A percentile compares a stretch with the other conserved stretches of the same genome.
Evolutionary conservation across 92 coral and sea anemone genomes (phyloP).

Genomic region (Chrysogorgia sp.): DNA sequence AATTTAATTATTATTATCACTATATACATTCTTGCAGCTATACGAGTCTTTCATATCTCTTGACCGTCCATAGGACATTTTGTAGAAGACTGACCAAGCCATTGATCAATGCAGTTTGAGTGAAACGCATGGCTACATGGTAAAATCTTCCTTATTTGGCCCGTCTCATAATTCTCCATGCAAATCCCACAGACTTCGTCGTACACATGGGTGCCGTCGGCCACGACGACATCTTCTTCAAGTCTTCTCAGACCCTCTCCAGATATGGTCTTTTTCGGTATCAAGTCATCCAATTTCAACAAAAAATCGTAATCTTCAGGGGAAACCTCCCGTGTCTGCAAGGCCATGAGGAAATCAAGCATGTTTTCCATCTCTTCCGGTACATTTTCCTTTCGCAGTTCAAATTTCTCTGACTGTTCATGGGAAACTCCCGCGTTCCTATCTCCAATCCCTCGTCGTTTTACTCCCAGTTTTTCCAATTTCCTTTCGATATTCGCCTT

Average conservation of each 20-base stretch:
- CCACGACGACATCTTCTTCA: slow-evolving; percentile 53
- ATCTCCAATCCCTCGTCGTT: not conserved
- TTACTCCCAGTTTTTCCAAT: slow-evolving; percentile 18
- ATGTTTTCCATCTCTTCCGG: slow-evolving; percentile 27
- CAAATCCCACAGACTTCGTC: slow-evolving; percentile 77
- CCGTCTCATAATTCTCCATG: slow-evolving; percentile 76
- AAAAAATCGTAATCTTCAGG: slow-evolving; percentile 92
- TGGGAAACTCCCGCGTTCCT: not conserved
- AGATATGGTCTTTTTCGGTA: slow-evolving; percentile 75
- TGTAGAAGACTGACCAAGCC: slow-evolving; percentile 76
- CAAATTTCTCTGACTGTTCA: slow-evolving; percentile 16
- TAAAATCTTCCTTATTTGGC: slow-evolving; percentile 59
- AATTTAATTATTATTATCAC: not conserved
- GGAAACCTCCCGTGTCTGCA: slow-evolving; percentile 85
- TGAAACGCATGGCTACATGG: slow-evolving; percentile 89
- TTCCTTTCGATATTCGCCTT: slow-evolving; percentile 31
- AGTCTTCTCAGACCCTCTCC: slow-evolving; percentile 58
- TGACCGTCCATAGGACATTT: slow-evolving; percentile 90
- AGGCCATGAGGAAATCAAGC: slow-evolving; percentile 46
- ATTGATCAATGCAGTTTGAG: slow-evolving; percentile 71
- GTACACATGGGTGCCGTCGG: not conserved
- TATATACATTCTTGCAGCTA: not conserved
- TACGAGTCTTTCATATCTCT: slow-evolving; percentile 54
- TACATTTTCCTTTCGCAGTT: slow-evolving; percentile 27
- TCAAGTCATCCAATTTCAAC: slow-evolving; percentile 70